Conservation (phyloP, 2,113 vertebrate genomes). For the Athene cunicularia region DNA sequence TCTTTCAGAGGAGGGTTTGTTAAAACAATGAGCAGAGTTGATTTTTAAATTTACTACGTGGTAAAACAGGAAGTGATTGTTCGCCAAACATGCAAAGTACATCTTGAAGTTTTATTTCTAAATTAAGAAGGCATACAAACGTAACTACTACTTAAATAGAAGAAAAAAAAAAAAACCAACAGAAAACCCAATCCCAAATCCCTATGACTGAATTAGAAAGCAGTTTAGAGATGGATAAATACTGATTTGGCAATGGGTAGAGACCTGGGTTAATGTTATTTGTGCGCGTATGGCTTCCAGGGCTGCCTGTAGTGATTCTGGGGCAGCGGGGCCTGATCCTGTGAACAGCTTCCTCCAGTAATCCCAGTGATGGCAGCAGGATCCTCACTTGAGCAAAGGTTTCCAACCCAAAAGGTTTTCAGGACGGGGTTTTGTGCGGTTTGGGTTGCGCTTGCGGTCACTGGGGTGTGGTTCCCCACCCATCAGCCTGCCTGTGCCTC, state of each 20-base stretch:
- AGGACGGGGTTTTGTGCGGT: neutral
- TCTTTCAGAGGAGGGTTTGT: slow-evolving; percentile 69
- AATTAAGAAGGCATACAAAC: slow-evolving; percentile 35
- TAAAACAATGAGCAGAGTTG: slow-evolving; percentile 48
- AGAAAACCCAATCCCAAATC: neutral
- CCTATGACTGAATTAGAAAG: neutral
- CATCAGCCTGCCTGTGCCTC: accelerated
- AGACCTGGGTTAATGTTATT: neutral
- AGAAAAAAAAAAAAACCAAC: accelerated
- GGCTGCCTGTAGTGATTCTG: neutral
- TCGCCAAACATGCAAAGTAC: slow-evolving; percentile 34
- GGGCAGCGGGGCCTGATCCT: neutral
- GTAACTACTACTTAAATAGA: slow-evolving; percentile 20
- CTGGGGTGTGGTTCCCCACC: neutral
- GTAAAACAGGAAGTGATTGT: slow-evolving; percentile 42
- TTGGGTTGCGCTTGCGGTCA: accelerated
- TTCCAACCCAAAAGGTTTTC: accelerated
- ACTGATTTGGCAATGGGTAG: neutral
- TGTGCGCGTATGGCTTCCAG: neutral
- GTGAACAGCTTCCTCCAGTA: neutral
- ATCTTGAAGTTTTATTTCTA: slow-evolving; percentile 53
- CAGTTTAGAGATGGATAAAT: slow-evolving; percentile 17
- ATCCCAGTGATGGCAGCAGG: neutral
- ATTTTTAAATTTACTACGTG: slow-evolving; percentile 54
- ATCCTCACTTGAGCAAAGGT: neutral